Evolutionary conservation across 2,888 invertebrate genomes (phyloP), one percentile per base, ranked within the genome.

Genomic region (Esperia sulphurella): DNA sequence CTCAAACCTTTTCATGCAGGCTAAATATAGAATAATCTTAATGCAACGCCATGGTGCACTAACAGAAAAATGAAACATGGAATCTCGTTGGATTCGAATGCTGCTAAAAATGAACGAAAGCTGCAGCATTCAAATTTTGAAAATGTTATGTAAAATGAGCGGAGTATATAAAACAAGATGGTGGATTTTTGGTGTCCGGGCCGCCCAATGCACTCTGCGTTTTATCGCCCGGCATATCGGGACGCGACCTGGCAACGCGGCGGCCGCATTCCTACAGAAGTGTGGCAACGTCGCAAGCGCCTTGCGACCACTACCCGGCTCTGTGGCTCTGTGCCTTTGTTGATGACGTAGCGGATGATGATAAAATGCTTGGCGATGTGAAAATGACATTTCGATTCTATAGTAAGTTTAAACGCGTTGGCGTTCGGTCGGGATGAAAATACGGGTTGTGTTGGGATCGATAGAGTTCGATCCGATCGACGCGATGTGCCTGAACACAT

Each of bases 171-270:
- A 74, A 77, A 75, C 75, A 80, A 80, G 68, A 81, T 79, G 78
- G 76, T 73, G 74, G 64, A 58, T 66, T 70, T n/a, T 69, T 70
- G 72, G 71, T 75, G 68, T 66, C 66, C 68, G 65, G 58, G 80
- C 86, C 86, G 84, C 86, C 86, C 86, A 83, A 79, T 85, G 84
- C 85, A 82, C 79, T 77, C 76, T 21, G 71, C 68, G 69, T 59
- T 74, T 77, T 83, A 83, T 85, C 83, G 75, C 58, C 63, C 72
- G 77, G 60, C 74, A 68, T 65, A 71, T 73, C 73, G 62, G 58
- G 61, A 62, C 58, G 68, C 74, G 80, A 71, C 61, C 70, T 79
- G 84, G 86, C 86, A 83, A 77, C 84, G 76, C 65, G 59, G 71
- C 83, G 80, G 68, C 75, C 84, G 83, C 86, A 86, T 86, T 85